phyloP scores from a whole-genome alignment of 2,888 invertebrate species.

The Cremastinae sp. region DNA sequence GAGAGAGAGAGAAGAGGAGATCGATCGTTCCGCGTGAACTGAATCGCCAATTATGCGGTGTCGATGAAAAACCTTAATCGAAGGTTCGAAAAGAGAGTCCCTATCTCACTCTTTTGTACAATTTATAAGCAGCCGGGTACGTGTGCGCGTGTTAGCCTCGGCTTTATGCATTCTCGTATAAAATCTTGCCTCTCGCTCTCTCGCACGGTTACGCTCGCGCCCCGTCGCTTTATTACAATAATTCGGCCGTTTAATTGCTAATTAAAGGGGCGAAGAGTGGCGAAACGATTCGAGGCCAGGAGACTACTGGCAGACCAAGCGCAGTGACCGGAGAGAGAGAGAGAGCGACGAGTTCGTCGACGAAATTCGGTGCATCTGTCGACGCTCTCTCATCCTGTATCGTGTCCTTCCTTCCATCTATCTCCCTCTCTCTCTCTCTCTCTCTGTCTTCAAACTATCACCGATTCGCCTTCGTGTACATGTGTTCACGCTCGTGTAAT shows the following conservation, averaged over 20 bases:
- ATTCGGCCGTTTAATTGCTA: slow-evolving; percentile 77
- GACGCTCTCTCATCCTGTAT: too few relatives aligned
- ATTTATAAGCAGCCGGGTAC: slow-evolving; percentile 2
- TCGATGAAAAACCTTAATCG: slow-evolving; percentile 62
- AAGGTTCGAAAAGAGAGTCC: slow-evolving; percentile 33
- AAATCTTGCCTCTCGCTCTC: slow-evolving; percentile 17
- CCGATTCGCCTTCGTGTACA: background rate
- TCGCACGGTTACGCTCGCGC: slow-evolving; percentile 57
- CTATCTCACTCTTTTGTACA: slow-evolving; percentile 5
- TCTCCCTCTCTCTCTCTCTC: too few relatives aligned
- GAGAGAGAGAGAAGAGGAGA: slow-evolving; percentile 51
- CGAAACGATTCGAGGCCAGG: slow-evolving; percentile 28
- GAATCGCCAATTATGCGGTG: slow-evolving; percentile 64
- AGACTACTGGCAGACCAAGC: slow-evolving; percentile 15
- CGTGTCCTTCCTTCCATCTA: background rate
- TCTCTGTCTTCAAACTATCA: too few relatives aligned
- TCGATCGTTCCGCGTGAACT: slow-evolving; percentile 63
- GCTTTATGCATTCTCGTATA: slow-evolving; percentile 11
- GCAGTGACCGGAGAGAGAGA: slow-evolving; percentile 11
- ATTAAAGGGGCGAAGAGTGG: slow-evolving; percentile 66
- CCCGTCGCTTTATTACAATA: slow-evolving; percentile 74
- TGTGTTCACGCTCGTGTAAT: background rate
- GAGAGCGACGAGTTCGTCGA: slow-evolving; percentile 56
- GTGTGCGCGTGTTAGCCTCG: background rate
- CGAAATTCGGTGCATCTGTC: slow-evolving; percentile 67